These are phyloP conservation scores for Pachycephus smyrnensis DNA, from an alignment of 2,888 invertebrate genomes.

Conservation along the genomic window DNA sequence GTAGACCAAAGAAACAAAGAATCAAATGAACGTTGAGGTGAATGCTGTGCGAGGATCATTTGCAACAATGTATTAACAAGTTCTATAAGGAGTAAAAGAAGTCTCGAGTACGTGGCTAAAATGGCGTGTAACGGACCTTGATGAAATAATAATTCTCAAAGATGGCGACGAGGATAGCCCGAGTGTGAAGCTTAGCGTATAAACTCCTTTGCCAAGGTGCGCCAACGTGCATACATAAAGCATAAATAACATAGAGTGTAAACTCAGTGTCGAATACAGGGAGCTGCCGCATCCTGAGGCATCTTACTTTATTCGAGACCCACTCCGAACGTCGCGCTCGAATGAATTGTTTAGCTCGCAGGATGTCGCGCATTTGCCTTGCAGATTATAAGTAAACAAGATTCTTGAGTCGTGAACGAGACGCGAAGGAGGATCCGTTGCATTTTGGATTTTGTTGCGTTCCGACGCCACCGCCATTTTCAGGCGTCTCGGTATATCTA, in stretches of 20 bases:
- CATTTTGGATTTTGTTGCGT: neutral
- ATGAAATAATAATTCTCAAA: neutral
- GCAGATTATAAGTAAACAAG: conserved; percentile 31
- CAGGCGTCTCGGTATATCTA: neutral
- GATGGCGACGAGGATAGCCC: neutral
- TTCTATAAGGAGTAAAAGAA: neutral
- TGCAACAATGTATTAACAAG: neutral
- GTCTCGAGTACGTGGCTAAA: neutral
- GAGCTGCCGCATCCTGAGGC: conserved; percentile 13
- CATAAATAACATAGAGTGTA: neutral
- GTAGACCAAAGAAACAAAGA: neutral
- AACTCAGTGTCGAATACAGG: neutral
- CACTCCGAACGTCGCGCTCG: neutral
- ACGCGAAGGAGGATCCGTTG: conserved; percentile 5
- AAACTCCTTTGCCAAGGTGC: neutral
- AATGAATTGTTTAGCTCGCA: conserved; percentile 21
- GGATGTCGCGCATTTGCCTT: conserved; percentile 27
- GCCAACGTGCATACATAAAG: neutral
- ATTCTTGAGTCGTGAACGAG: conserved; percentile 4
- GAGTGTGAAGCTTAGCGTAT: neutral
- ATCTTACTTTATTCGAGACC: neutral
- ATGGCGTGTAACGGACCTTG: neutral
- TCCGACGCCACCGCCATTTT: neutral
- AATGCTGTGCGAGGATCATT: neutral
- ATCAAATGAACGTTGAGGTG: neutral